Evolutionary conservation across 2,113 vertebrate species (phyloP).

Genomic region (Tetrao urogallus): DNA sequence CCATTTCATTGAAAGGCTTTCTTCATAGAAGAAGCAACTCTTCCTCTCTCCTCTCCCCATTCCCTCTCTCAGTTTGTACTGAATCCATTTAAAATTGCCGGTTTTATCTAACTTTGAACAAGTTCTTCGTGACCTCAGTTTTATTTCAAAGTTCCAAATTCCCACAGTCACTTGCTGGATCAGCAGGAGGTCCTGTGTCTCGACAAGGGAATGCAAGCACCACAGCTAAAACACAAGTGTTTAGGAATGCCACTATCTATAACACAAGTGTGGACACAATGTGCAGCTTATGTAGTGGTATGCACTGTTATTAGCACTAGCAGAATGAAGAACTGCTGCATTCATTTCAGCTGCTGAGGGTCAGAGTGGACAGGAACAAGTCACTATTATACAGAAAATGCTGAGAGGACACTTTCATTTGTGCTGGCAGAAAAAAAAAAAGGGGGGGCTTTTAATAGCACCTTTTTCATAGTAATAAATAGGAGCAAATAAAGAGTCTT

Average conservation of each 20-base stretch:
- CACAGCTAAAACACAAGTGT: background rate
- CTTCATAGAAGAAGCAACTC: background rate
- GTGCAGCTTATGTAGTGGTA: background rate
- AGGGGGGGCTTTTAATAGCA: background rate
- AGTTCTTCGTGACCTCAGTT: background rate
- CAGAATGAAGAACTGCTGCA: constrained; percentile 15
- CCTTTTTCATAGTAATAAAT: background rate
- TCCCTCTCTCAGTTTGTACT: background rate
- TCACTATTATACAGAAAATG: background rate
- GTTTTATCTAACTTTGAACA: background rate
- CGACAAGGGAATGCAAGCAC: background rate
- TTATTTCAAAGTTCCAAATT: background rate
- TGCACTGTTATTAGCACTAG: background rate
- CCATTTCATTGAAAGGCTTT: background rate
- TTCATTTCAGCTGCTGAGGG: background rate
- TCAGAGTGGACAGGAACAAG: constrained; percentile 4
- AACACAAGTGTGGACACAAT: background rate
- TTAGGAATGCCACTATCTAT: background rate
- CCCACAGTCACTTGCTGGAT: background rate
- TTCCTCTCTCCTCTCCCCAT: background rate
- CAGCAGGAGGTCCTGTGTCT: background rate
- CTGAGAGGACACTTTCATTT: background rate
- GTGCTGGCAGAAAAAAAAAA: background rate
- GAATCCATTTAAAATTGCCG: background rate
- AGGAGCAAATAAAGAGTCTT: constrained; percentile 21